Base-by-base conservation (phyloP, 2,888 invertebrate species). In the Stramonita haemastoma region DNA sequence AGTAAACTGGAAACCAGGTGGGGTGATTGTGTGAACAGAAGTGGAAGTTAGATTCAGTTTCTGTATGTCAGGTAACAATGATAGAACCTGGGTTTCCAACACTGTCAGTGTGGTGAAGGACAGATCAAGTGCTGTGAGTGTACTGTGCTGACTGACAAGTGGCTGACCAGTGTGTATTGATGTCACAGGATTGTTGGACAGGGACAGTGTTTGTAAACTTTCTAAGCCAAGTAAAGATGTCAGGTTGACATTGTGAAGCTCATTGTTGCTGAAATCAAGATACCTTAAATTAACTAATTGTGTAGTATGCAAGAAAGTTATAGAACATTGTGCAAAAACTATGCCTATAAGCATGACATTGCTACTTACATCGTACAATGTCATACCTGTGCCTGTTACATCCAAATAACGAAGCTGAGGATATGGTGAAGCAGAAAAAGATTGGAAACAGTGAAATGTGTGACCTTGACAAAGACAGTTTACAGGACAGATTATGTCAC, bases 31-130 rank as follows among this genome's bases (percentile, higher is more conserved):
- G 46, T 46, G 81, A 5, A 83, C 36, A 36, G 81, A 22, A 83
- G 81, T 83, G 26, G 22, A 83, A 2, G 81, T 83, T 83, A 83
- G 46, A 83, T 83, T 83, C 36, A 83, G 81, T 83, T 46, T 83
- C 81, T 83, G 81, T 83, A 83, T 22, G 36, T 13, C 36, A 22
- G 26, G 36, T 13, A 83, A 83, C 46, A 46, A 0, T 46, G 81
- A 83, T 17, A 79, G 32, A 0, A 83, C 26, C 4, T 36, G 36
- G 22, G 81, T 11, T 19, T 83, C 81, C 0, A 83, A 46, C 22
- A 83, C 81, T 29, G 46, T 83, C 36, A 83, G 46, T 22, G 5
- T 83, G 81, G 81, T 83, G 46, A 36, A 26, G 22, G 81, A 36
- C 81, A 83, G 81, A 29, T 83, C 46, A 11, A 83, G 15, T 11